Base-by-base conservation (phyloP, 2,113 vertebrate species). In the Burhinus bistriatus region DNA sequence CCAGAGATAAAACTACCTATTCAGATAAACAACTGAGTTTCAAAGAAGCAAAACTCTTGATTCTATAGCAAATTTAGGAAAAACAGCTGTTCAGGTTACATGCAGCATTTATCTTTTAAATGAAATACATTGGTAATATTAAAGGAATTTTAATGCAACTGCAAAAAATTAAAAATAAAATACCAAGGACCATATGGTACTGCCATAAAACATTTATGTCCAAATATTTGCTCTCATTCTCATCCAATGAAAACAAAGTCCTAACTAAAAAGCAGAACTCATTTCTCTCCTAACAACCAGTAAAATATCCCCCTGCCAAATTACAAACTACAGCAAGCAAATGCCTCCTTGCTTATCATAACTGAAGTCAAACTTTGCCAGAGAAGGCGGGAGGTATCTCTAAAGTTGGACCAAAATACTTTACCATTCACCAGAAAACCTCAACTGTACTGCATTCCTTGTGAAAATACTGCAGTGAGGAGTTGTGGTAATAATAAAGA, bases 221-320 rank as follows among this genome's bases (percentile, higher is more conserved):
- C 95, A 97, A 97, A 97, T 95, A 95, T 97, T 97, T 97, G 87
- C 89, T 95, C 92, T 94, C 57, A 72, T 96, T 92, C 83, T 91
- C 52, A 85, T 95, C 91, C 94, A 97, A 83, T 80, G 64, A 97
- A 97, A 97, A 94, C 89, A 96, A 95, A 95, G 78, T 89, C 66
- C 73, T 87, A 93, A 69, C 95, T 72, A 94, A 70, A 73, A 97
- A 97, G 73, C 89, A 92, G 86, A 95, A 94, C 61, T 93, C 72
- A 79, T 93, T 97, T 94, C 83, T 90, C 55, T 95, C 45, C 58
- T 84, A 93, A 94, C 61, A 96, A 95, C 57, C 1, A 5, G 57
- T 89, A 89, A 94, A 97, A 95, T 66, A 91, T 82, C 19, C 77
- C 80, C 62, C 77, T 93, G 73, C 89, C 73, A 94, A 84, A 93